Percentiles rank a stretch among this genome's conserved stretches.
phyloP scores from a whole-genome alignment of 2,888 invertebrate species.

The Sesamia inferens region DNA sequence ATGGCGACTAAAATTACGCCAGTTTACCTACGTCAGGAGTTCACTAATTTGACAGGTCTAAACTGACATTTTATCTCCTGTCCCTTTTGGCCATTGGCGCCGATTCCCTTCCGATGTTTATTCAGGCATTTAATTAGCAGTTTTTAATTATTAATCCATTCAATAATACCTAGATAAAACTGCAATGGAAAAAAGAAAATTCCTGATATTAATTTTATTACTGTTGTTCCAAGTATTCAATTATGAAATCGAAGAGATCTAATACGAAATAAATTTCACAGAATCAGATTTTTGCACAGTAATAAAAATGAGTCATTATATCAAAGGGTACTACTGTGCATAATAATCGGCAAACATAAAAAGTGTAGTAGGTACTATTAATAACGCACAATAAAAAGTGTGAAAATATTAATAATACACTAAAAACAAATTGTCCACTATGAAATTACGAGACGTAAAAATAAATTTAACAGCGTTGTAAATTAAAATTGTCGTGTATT shows the following conservation, averaged over 20 bases:
- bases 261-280: constrained; percentile 24
- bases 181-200: constrained; percentile 30
- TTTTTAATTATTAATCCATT: too few relatives aligned
- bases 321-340: constrained; percentile 30
- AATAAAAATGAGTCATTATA: constrained; percentile 73
- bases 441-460: constrained; percentile 24
- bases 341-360: constrained; percentile 28
- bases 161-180: constrained; percentile 46
- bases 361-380: constrained; percentile 8
- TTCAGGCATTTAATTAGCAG: too few relatives aligned
- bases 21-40: too few relatives aligned
- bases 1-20: too few relatives aligned
- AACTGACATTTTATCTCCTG: too few relatives aligned
- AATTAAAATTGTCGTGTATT: constrained; percentile 65
- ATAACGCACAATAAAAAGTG: constrained; percentile 35
- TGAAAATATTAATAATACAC: constrained; percentile 23
- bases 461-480: constrained; percentile 48
- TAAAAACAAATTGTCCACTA: constrained; percentile 53
- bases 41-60: too few relatives aligned
- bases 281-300: constrained; percentile 69
- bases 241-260: constrained; percentile 1
- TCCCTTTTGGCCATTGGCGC: too few relatives aligned
- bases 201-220: constrained; percentile 22
- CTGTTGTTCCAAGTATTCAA: constrained; percentile 8
- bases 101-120: too few relatives aligned